Evolutionary conservation across 2,797 vertebrate species (phyloP).

Genomic region (Diplodus puntazzo): DNA sequence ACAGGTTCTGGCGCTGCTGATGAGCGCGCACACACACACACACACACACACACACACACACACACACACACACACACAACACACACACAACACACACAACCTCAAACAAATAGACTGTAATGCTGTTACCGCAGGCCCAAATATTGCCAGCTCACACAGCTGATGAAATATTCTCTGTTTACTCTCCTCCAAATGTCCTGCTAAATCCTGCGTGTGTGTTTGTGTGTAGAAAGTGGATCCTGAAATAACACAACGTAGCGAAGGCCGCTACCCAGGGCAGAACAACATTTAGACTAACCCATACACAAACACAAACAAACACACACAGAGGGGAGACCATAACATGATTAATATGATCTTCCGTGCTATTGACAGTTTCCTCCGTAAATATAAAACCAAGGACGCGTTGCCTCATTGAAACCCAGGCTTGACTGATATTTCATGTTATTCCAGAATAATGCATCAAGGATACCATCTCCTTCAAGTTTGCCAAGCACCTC

Average conservation of each 20-base stretch:
- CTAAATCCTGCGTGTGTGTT: conserved; percentile 64
- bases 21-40: conserved; percentile 5
- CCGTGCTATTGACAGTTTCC: conserved; percentile 48
- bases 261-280: conserved; percentile 57
- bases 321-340: conserved; percentile 17
- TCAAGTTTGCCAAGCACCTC: conserved; percentile 46
- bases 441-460: conserved; percentile 57
- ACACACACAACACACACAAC: conserved; percentile 29
- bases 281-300: conserved; percentile 57
- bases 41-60: conserved; percentile 20
- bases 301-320: conserved; percentile 53
- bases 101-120: conserved; percentile 76
- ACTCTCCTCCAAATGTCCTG: conserved; percentile 81
- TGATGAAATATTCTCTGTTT: conserved; percentile 85
- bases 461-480: conserved; percentile 49
- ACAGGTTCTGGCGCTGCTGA: conserved; percentile 46
- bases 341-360: conserved; percentile 62
- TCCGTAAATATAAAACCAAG: conserved; percentile 66
- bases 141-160: conserved; percentile 81
- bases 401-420: conserved; percentile 49
- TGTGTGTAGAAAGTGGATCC: conserved; percentile 52
- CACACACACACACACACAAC: conserved; percentile 13
- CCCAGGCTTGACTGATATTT: conserved; percentile 49
- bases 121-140: conserved; percentile 73
- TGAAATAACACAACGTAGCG: conserved; percentile 60